Evolutionary conservation across 2,888 invertebrate species (phyloP).

Genomic region (Euproctis similis): DNA sequence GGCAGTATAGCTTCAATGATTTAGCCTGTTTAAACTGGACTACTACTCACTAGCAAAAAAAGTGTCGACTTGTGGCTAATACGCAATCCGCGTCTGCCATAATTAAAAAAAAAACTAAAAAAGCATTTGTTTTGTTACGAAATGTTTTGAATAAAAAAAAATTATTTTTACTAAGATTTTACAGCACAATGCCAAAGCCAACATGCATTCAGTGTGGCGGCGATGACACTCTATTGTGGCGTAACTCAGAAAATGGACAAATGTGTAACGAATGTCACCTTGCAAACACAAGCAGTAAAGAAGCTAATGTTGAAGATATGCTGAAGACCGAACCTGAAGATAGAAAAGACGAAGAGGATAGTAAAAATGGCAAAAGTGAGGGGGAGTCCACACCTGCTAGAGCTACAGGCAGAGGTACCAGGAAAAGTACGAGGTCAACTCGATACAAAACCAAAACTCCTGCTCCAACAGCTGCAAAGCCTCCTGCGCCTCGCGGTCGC

Average conservation of each 20-base stretch:
- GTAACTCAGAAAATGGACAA: slow-evolving; percentile 82
- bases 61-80: no score
- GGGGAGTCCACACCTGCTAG: slow-evolving; percentile 57
- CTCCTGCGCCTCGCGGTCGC: slow-evolving; percentile 78
- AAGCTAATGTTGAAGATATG: slow-evolving; percentile 38
- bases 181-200: slow-evolving; percentile 72
- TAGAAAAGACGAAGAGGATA: slow-evolving; percentile 43
- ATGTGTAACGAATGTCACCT: slow-evolving; percentile 85
- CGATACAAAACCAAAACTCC: slow-evolving; percentile 71
- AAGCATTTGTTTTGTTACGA: no score
- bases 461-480: slow-evolving; percentile 38
- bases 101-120: no score
- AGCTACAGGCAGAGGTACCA: slow-evolving; percentile 68
- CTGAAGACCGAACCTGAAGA: slow-evolving; percentile 46
- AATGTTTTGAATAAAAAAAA: no score
- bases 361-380: slow-evolving; percentile 44
- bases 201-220: slow-evolving; percentile 82
- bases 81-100: no score
- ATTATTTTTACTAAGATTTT: no score
- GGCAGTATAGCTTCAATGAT: no score
- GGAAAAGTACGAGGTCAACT: slow-evolving; percentile 77
- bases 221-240: slow-evolving; percentile 84
- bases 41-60: no score
- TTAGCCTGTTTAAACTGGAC: no score
- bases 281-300: slow-evolving; percentile 47